A percentile compares a stretch with the other conserved stretches of the same genome.
phyloP scores from a whole-genome alignment of 2,888 invertebrate genomes.

The Myathropa florea region DNA sequence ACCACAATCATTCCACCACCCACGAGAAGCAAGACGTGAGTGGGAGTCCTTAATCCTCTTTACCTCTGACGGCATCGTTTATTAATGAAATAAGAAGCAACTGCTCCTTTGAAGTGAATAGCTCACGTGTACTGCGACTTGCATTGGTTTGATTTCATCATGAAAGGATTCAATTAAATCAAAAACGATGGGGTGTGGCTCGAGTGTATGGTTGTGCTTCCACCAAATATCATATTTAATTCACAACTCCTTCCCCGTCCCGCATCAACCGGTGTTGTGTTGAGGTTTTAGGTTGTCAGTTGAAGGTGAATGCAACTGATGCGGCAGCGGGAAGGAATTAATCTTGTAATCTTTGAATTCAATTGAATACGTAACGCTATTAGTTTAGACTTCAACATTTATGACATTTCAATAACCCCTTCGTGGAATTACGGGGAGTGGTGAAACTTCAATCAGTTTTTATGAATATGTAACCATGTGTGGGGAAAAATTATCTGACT shows the following conservation, averaged over 20 bases:
- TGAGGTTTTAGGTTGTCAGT: background rate
- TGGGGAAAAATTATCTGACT: too few relatives aligned
- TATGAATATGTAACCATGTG: background rate
- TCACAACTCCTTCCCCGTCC: background rate
- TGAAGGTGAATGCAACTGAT: background rate
- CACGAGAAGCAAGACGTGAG: background rate
- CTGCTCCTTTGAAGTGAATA: conserved; percentile 9
- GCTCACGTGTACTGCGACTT: background rate
- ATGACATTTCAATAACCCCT: conserved; percentile 2
- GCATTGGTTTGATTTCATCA: background rate
- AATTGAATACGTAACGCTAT: conserved; percentile 27
- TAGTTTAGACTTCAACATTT: conserved; percentile 3
- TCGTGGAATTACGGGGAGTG: background rate
- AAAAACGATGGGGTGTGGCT: background rate
- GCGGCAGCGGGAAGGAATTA: background rate
- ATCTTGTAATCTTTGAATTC: conserved; percentile 35
- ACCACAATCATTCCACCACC: too few relatives aligned
- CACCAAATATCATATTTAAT: conserved; percentile 21
- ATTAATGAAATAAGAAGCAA: conserved; percentile 19
- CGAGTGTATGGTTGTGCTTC: background rate
- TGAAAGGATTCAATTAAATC: background rate
- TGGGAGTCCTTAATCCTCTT: conserved; percentile 27
- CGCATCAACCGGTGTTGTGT: background rate
- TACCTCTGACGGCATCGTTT: background rate
- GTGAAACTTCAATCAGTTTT: background rate